Evolutionary conservation across 2,113 vertebrate species (phyloP).

Genomic region (Rhinoptilus africanus): DNA sequence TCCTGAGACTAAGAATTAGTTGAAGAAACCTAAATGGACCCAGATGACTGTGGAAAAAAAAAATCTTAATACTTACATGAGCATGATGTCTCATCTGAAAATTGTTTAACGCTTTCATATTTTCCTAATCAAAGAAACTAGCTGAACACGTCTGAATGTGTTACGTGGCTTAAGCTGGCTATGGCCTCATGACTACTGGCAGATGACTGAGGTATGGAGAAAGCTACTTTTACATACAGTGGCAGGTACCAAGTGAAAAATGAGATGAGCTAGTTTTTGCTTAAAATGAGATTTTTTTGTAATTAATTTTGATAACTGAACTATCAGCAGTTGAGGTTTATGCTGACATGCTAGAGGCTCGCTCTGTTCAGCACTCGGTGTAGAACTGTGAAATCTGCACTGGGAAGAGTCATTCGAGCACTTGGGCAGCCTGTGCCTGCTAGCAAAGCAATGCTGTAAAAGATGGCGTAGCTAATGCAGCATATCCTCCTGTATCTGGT

Average conservation of each 20-base stretch:
- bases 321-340: not conserved
- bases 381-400: not conserved
- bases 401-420: not conserved
- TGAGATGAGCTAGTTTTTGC: not conserved
- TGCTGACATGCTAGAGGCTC: not conserved
- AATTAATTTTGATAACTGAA: not conserved
- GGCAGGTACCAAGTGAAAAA: not conserved
- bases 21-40: not conserved
- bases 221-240: not conserved
- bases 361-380: not conserved
- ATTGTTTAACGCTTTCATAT: not conserved
- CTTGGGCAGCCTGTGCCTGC: not conserved
- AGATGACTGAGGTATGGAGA: not conserved
- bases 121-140: not conserved
- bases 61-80: not conserved
- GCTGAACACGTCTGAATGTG: not conserved
- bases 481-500: not conserved
- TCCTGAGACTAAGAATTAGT: not conserved
- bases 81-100: not conserved
- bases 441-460: not conserved
- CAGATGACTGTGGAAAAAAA: not conserved
- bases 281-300: not conserved
- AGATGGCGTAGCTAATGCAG: not conserved
- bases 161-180: not conserved
- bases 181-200: not conserved